These are phyloP conservation scores for Aleadryas rufinucha DNA, from an alignment of 2,113 vertebrate genomes.

Conservation along the genomic window DNA sequence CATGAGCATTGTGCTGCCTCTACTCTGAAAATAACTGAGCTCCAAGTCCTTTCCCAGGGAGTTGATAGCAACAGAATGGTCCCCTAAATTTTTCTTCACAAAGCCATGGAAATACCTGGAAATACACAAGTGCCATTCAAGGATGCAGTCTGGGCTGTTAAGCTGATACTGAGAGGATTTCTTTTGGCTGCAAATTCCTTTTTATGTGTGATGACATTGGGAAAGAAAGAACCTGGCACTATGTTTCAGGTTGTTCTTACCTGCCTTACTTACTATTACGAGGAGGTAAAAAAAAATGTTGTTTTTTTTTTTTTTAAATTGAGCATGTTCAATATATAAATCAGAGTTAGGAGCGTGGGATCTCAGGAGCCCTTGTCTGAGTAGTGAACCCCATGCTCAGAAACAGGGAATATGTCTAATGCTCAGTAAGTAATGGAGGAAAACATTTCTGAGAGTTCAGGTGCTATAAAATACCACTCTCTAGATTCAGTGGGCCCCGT, in stretches of 20 bases:
- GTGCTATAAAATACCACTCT: neutral
- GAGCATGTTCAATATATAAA: neutral
- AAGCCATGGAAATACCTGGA: neutral
- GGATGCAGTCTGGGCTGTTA: neutral
- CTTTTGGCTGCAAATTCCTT: neutral
- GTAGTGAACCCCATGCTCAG: neutral
- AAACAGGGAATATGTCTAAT: neutral
- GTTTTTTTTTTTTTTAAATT: neutral
- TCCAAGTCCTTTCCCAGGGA: neutral
- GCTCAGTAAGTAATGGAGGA: neutral
- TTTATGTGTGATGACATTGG: neutral
- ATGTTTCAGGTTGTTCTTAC: neutral
- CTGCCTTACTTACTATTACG: neutral
- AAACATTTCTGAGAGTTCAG: neutral
- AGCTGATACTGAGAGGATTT: neutral
- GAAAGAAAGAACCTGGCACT: neutral
- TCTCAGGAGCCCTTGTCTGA: neutral
- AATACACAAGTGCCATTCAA: neutral
- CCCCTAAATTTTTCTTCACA: neutral
- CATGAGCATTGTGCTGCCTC: neutral
- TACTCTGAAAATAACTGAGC: neutral
- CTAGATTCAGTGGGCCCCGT: neutral
- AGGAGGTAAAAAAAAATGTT: neutral
- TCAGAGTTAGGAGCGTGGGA: neutral
- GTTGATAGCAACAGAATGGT: neutral